A percentile compares a stretch with the other conserved stretches of the same genome.
These are phyloP conservation scores for Oryctes rhinoceros DNA, from an alignment of 1,140 invertebrate genomes.

Conservation along the genomic window DNA sequence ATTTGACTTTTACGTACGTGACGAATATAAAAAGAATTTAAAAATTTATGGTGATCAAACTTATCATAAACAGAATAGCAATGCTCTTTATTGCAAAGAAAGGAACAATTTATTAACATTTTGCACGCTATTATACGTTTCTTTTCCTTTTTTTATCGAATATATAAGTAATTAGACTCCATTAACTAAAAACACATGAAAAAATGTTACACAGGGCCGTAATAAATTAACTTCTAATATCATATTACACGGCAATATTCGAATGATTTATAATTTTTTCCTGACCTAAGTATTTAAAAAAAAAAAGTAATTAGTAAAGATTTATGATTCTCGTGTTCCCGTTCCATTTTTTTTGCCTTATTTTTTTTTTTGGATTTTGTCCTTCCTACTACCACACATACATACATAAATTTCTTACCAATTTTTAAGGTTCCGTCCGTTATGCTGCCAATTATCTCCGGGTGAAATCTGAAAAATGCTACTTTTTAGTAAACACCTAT, in stretches of 20 bases:
- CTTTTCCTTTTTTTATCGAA: not conserved
- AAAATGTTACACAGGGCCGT: not conserved
- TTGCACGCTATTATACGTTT: too few relatives aligned
- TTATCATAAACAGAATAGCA: too few relatives aligned
- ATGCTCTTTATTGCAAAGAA: too few relatives aligned
- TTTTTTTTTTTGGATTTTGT: not conserved
- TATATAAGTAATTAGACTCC: not conserved
- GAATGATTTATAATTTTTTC: slow-evolving; percentile 1
- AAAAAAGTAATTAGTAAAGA: slow-evolving; percentile 6
- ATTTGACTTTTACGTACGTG: too few relatives aligned
- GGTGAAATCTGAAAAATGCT: slow-evolving; percentile 1
- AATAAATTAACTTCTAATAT: slow-evolving; percentile 12
- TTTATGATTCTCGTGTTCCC: slow-evolving; percentile 9
- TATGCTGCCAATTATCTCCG: not conserved
- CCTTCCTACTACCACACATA: not conserved
- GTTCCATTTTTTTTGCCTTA: not conserved
- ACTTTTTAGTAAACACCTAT: slow-evolving; percentile 11
- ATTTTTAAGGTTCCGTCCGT: not conserved
- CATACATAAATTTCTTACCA: not conserved
- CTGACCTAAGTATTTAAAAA: not conserved
- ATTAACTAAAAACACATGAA: not conserved
- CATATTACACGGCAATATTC: slow-evolving; percentile 15
- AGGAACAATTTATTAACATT: too few relatives aligned
- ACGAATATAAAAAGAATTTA: too few relatives aligned
- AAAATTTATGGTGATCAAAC: too few relatives aligned